phyloP scores from a whole-genome alignment of 2,888 invertebrate genomes.

The Ypsolopha sequella region DNA sequence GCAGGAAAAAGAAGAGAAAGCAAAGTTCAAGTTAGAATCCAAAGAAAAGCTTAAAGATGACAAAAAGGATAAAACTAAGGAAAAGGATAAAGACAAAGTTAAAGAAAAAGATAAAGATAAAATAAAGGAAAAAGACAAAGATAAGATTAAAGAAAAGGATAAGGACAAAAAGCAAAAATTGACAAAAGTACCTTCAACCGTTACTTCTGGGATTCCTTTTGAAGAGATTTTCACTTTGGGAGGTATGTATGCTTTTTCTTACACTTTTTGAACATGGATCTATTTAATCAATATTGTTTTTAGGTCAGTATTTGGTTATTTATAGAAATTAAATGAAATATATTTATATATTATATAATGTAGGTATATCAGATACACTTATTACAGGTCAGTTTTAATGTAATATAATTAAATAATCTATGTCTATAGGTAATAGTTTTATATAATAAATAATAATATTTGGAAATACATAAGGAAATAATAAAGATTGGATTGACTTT shows the following conservation, averaged over 20 bases:
- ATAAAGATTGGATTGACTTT: no score
- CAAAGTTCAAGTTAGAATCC: conserved; percentile 59
- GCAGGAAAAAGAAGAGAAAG: conserved; percentile 64
- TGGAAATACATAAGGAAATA: no score
- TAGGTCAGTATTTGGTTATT: no score
- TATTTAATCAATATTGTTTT: no score
- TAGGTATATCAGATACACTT: no score
- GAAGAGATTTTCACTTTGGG: conserved; percentile 81
- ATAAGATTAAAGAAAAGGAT: conserved; percentile 64
- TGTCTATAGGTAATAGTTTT: no score
- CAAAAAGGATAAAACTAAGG: conserved; percentile 46
- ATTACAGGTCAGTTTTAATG: no score
- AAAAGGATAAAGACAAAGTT: conserved; percentile 58
- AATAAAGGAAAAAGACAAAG: conserved; percentile 33
- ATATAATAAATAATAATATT: no score
- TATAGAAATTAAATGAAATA: no score
- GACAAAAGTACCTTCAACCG: conserved; percentile 70
- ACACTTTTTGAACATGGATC: no score
- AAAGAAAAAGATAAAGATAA: conserved; percentile 46
- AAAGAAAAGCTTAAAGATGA: conserved; percentile 56
- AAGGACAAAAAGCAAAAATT: conserved; percentile 82
- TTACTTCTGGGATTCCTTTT: conserved; percentile 61
- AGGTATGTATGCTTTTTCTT: conserved; percentile 47
- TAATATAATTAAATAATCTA: no score
- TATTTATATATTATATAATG: no score